Evolutionary conservation across 2,797 vertebrate species (phyloP), one percentile per base, ranked within the genome.

Genomic region (Characodon lateralis): DNA sequence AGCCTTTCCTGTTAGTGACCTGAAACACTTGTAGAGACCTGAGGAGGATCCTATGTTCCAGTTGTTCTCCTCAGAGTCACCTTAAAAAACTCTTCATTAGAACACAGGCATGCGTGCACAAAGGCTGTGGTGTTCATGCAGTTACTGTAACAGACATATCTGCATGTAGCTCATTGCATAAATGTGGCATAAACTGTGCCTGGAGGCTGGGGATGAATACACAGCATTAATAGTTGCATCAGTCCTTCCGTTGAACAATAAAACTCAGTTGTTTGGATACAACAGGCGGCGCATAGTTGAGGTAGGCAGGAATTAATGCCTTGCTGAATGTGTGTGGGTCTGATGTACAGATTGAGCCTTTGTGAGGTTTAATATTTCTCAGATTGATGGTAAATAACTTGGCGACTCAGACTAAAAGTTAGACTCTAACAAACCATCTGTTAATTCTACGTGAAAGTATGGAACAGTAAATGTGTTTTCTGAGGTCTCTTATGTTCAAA

Each of bases 251-350:
- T 61, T 12, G 48, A 73, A 92, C 83, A 90, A 86, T 13, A 41
- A 58, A 73, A 59, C 56, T 20, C 76, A 76, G 71, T 76, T 90
- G 87, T 89, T 66, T 69, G 14, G 50, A 1, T 70, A 56, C 10
- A n/a, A 50, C 74, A 50, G 79, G 76, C 74, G 87, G 79, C 68
- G 51, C 58, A 69, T 69, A 48, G 14, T 46, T 46, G 66, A 46
- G 76, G 74, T 81, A 73, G 88, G 86, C 79, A 76, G 88, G 69
- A 56, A 70, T 66, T 43, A 26, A 75, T 81, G 56, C 63, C 73
- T 78, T 55, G 74, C 56, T 69, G 66, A 48, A 22, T 84, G 74
- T 69, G 77, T 43, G 83, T 83, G 66, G 81, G 81, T 83, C 72
- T 61, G 83, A 78, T 13, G 41, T 26, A 69, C 66, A 69, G 41